Evolutionary conservation across 2,797 vertebrate genomes (phyloP).

Genomic region (Neomorphus geoffroyi): DNA sequence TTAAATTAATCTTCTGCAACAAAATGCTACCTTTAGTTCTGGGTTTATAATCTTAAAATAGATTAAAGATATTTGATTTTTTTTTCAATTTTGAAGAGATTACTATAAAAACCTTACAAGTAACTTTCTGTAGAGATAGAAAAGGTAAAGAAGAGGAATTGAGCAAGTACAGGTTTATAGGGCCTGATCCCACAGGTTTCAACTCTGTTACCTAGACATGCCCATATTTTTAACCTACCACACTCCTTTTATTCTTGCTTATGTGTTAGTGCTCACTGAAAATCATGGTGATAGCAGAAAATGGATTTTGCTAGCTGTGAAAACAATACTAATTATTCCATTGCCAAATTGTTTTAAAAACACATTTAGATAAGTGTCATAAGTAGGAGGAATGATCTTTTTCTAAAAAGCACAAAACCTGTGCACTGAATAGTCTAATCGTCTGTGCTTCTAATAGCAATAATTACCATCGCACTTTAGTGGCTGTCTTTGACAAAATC

Average conservation of each 20-base stretch:
- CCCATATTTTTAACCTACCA: background rate
- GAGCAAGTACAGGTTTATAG: background rate
- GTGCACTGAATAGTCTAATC: background rate
- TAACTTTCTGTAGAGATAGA: background rate
- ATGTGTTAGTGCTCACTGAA: background rate
- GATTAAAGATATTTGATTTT: background rate
- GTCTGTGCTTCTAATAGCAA: background rate
- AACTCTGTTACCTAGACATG: background rate
- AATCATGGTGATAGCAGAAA: background rate
- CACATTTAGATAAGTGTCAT: background rate
- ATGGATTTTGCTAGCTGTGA: background rate
- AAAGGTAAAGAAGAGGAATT: background rate
- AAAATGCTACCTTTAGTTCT: background rate
- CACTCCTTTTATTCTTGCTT: background rate
- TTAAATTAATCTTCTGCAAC: background rate
- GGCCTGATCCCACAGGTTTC: background rate
- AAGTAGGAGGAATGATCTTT: background rate
- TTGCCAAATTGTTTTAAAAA: background rate
- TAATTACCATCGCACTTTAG: background rate
- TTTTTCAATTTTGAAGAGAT: background rate
- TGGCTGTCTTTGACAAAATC: background rate
- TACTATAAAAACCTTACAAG: background rate
- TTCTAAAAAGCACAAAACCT: background rate
- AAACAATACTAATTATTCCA: background rate
- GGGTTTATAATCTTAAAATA: background rate